Base-by-base conservation (phyloP, 2,797 vertebrate species). In the Acanthurus tractus region DNA sequence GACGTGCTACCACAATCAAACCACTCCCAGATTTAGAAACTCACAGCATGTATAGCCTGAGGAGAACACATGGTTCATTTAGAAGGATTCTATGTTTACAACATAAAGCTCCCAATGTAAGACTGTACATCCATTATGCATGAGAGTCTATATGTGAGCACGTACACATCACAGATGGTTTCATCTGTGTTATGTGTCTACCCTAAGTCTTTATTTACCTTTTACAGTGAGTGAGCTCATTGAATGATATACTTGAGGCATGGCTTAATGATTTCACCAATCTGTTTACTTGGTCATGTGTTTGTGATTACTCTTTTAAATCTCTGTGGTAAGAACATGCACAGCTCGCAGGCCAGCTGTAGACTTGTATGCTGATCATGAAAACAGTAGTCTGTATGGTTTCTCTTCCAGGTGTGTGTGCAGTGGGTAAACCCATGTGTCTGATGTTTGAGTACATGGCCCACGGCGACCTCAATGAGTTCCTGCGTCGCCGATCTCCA, bases 401-500 rank as follows among this genome's bases (percentile, higher is more conserved):
- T 17, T 66, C 8, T 67, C 42, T 22, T 22, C 8, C 86, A 99
- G 98, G 98, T 0, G 98, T 99, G 63, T 99, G 98, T n/a, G 98
- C 98, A 0, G 96, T 99, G 4, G 98, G 98, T 18, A 99, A 99
- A 85, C 98, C 98, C 0, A 98, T 99, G 98, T 99, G 98, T 75
- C 93, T 99, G 72, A 96, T 99, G 85, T 99, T 99, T 0, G 98
- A 99, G 91, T 99, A 99, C 91, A 99, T 99, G 98, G 96, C 98
- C 67, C 95, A 97, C 0, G 98, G 98, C 0, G 98, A 99, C 87
- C 96, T 99, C 74, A 99, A 99, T 0, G 98, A 99, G 88, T 99
- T 96, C 88, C 93, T 99, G 74, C 96, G 98, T 0, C 95, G 95
- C 57, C 93, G 94, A 78, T 96, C 96, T 0, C 96, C 97, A 0